phyloP scores from a whole-genome alignment of 2,888 invertebrate genomes.

The Actias luna region DNA sequence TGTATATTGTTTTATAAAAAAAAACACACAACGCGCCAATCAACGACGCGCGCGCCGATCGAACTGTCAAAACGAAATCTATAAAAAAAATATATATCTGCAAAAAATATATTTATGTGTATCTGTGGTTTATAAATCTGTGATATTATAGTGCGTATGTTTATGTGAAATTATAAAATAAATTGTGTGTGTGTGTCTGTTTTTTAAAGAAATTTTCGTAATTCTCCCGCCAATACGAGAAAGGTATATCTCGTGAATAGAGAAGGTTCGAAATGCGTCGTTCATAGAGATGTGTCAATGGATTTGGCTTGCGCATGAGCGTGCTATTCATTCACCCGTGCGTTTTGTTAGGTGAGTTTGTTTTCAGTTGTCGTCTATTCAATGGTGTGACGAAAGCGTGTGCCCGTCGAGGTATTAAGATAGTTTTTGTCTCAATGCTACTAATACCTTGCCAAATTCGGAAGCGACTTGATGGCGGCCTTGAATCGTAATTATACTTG shows the following conservation, averaged over 20 bases:
- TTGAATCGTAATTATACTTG: neutral
- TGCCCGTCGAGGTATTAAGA: neutral
- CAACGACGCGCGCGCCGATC: conserved; percentile 39
- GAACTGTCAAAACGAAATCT: conserved; percentile 40
- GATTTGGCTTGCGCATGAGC: conserved; percentile 57
- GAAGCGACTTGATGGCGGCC: neutral
- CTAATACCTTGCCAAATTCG: neutral
- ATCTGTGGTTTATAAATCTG: neutral
- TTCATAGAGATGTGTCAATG: conserved; percentile 75
- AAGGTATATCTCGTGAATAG: neutral
- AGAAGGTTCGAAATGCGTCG: conserved; percentile 36
- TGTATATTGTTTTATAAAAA: conserved; percentile 39
- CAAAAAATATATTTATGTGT: neutral
- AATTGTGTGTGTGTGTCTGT: neutral
- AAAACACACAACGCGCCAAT: conserved; percentile 40
- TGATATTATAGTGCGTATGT: neutral
- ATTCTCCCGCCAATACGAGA: neutral
- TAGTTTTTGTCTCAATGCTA: conserved; percentile 5
- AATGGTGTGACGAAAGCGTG: neutral
- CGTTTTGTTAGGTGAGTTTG: conserved; percentile 61
- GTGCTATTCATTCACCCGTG: conserved; percentile 49
- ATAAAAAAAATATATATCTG: neutral
- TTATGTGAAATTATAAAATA: neutral
- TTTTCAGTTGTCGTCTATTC: neutral
- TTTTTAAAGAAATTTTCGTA: neutral